Base-by-base conservation (phyloP, 2,888 invertebrate genomes). In the Sarcophaga variegata region DNA sequence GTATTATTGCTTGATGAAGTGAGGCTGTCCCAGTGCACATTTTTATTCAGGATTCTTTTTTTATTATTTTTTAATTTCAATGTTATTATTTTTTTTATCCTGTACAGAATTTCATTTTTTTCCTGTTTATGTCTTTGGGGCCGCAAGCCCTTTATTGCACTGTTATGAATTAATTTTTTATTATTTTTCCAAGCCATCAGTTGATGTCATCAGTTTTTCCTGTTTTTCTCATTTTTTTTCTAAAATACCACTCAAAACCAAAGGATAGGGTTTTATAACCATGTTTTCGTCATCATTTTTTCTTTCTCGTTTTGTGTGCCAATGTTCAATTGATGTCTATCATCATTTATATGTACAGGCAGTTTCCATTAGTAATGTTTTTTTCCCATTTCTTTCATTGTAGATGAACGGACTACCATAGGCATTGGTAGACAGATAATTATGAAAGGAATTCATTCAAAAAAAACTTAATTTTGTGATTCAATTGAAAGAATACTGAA, bases 111-210 rank as follows among this genome's bases (percentile, higher is more conserved):
- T 62, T 78, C 12, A 49, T 62, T 70, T 54, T 54, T 37, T 70
- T 62, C 49, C 27, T 8, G 47, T n/a, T 75, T 3, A 49, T 45
- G 22, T 17, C 12, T 2, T 11, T n/a, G n/a, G 54, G 54, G 5
- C 11, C 6, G 45, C 54, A 80, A 72, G 54, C n/a, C 64, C 64
- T 80, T 20, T 66, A 27, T 10, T 12, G 54, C 54, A 59, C 59
- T 14, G 66, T 81, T 72, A 66, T 74, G 72, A 81, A 81, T 81
- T 81, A 81, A 81, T 81, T 66, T 80, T 81, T 45, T 60, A 6
- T 20, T 20, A 67, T 63, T 67, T 70, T 49, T 70, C 20, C 70
- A 74, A 49, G 12, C 59, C 64, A 64, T 71, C 37, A 71, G 63
- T 70, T 70, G 27, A 25, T 79, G 69, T 79, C 70, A 71, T 64